Percentiles rank a stretch among this genome's conserved stretches.
Conservation (phyloP, 2,797 vertebrate genomes). For the Sebastes trivittatus region DNA sequence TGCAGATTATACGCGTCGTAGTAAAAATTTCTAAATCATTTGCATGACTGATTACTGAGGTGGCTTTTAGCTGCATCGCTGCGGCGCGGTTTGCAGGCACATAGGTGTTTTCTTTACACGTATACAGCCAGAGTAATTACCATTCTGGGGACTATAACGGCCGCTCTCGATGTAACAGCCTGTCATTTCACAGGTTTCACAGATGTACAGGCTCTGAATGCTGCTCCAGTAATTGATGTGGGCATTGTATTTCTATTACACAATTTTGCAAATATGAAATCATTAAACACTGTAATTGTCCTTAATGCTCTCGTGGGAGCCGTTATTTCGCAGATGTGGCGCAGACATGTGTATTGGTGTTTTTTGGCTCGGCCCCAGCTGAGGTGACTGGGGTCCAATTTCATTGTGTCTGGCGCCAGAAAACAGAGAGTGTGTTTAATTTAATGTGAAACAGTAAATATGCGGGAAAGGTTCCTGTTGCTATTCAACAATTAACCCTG, state of each 20-base stretch:
- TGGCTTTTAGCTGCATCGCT: slow-evolving; percentile 32
- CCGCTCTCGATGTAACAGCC: slow-evolving; percentile 39
- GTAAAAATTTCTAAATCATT: slow-evolving; percentile 61
- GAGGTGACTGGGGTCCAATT: slow-evolving; percentile 37
- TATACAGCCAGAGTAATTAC: slow-evolving; percentile 57
- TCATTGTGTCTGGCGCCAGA: slow-evolving; percentile 54
- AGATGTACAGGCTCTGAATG: slow-evolving; percentile 34
- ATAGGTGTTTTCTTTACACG: slow-evolving; percentile 57
- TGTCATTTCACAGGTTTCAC: slow-evolving; percentile 54
- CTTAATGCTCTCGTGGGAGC: slow-evolving; percentile 31
- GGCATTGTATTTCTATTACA: slow-evolving; percentile 47
- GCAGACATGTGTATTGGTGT: not conserved
- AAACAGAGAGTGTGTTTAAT: slow-evolving; percentile 1
- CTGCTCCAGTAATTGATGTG: slow-evolving; percentile 32
- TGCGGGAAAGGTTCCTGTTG: not conserved
- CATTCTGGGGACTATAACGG: slow-evolving; percentile 40
- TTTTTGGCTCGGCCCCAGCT: not conserved
- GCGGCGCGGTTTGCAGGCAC: slow-evolving; percentile 9
- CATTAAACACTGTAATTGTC: slow-evolving; percentile 57
- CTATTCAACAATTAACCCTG: not conserved
- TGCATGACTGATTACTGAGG: slow-evolving; percentile 45
- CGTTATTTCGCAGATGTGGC: slow-evolving; percentile 10
- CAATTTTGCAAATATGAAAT: slow-evolving; percentile 64
- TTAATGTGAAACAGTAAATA: slow-evolving; percentile 45
- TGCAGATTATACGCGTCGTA: slow-evolving; percentile 38